phyloP scores from a whole-genome alignment of 2,797 vertebrate genomes.

The Paguma larvata region DNA sequence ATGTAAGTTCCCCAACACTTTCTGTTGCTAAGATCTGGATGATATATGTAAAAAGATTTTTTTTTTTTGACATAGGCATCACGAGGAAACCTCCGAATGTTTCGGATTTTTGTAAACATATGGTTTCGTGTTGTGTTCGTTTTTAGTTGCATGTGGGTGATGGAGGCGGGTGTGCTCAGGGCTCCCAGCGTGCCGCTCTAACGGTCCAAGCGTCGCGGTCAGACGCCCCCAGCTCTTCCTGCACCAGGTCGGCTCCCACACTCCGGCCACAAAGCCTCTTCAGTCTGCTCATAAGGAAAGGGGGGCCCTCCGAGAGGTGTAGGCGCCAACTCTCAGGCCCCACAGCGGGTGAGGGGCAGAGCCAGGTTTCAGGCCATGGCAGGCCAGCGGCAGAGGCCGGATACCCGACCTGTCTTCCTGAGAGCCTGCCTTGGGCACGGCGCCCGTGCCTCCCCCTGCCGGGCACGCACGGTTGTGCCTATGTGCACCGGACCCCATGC shows the following conservation, averaged over 20 bases:
- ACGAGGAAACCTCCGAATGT: not conserved
- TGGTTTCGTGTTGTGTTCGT: not conserved
- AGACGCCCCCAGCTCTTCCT: not conserved
- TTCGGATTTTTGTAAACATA: not conserved
- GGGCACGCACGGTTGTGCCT: not conserved
- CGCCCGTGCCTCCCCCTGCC: too few species aligned
- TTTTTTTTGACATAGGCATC: not conserved
- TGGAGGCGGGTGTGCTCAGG: not conserved
- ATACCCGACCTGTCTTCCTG: not conserved
- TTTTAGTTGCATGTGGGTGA: not conserved
- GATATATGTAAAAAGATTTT: not conserved
- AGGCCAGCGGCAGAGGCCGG: not conserved
- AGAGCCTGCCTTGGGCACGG: fast-evolving
- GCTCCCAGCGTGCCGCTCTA: not conserved
- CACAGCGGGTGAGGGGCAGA: not conserved
- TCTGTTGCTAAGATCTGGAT: not conserved
- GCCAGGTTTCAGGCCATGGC: not conserved
- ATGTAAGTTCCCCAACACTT: not conserved
- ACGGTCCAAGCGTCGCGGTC: not conserved
- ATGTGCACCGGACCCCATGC: too few species aligned
- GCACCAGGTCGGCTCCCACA: fast-evolving
- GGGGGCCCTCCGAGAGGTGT: not conserved
- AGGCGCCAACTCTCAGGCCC: fast-evolving
- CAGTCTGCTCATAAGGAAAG: not conserved
- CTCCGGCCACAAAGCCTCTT: fast-evolving